These are phyloP conservation scores for Scolanthus callimorphus DNA, from an alignment of 92 coral and sea anemone species.

Conservation along the genomic window DNA sequence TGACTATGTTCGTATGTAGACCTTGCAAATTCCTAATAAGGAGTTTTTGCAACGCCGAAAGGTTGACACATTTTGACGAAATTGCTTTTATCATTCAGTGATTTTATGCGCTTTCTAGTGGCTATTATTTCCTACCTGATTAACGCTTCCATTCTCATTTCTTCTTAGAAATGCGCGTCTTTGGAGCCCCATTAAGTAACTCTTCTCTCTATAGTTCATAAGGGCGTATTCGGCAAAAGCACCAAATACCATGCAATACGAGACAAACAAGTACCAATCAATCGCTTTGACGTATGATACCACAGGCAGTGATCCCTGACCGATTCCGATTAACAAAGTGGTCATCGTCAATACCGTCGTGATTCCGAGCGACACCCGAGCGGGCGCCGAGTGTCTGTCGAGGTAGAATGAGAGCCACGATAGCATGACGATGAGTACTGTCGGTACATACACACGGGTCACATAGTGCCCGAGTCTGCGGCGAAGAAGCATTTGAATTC, in stretches of 20 bases:
- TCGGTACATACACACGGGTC: conserved; percentile 80
- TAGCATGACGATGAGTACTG: conserved; percentile 65
- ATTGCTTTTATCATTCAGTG: too few species aligned
- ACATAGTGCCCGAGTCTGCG: conserved; percentile 79
- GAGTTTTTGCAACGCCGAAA: too few species aligned
- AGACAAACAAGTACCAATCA: conserved; percentile 84
- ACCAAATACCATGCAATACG: conserved; percentile 78
- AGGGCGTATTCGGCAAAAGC: conserved; percentile 82
- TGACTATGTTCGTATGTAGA: too few species aligned
- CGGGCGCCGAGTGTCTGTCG: conserved; percentile 89
- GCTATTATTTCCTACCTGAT: too few species aligned
- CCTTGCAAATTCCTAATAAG: too few species aligned
- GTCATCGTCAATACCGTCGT: conserved; percentile 95
- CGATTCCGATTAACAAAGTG: conserved; percentile 77
- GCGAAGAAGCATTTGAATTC: conserved; percentile 37
- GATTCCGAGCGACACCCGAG: conserved; percentile 92
- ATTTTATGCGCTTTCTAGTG: too few species aligned
- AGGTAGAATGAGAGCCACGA: conserved; percentile 91
- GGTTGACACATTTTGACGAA: too few species aligned
- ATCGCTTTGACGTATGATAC: conserved; percentile 87
- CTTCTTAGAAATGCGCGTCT: too few species aligned
- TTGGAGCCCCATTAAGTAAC: neutral
- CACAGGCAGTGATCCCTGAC: conserved; percentile 79
- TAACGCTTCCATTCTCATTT: too few species aligned
- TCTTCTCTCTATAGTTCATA: conserved; percentile 41